phyloP scores from a whole-genome alignment of 1,140 invertebrate species.

The Orchestia grillus region DNA sequence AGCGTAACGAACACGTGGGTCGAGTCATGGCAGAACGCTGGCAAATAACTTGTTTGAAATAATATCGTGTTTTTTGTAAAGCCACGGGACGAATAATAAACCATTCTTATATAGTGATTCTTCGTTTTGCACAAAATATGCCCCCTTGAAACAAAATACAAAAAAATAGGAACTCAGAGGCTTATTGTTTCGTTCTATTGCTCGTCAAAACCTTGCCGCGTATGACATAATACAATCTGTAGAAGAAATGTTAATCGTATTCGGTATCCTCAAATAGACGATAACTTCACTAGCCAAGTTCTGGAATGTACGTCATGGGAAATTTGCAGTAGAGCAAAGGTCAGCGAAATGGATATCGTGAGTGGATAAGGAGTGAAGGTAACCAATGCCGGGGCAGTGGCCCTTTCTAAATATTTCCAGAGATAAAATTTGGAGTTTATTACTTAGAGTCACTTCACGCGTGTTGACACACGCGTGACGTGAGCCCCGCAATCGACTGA shows the following conservation, averaged over 20 bases:
- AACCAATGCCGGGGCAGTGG: not conserved
- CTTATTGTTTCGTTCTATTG: not conserved
- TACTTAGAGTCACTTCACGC: not conserved
- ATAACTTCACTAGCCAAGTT: not conserved
- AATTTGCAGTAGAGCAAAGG: not conserved
- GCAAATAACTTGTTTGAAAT: too few relatives aligned
- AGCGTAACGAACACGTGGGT: too few relatives aligned
- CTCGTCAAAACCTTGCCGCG: not conserved
- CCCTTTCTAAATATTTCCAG: not conserved
- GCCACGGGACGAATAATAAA: too few relatives aligned
- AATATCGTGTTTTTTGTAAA: too few relatives aligned
- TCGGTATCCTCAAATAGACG: not conserved
- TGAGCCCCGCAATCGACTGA: not conserved
- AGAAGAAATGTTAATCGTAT: not conserved
- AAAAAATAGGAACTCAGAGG: not conserved
- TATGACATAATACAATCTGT: not conserved
- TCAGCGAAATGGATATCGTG: not conserved
- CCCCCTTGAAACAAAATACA: not conserved
- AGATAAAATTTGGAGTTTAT: not conserved
- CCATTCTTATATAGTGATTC: not conserved
- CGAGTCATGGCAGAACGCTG: too few relatives aligned
- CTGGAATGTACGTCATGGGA: not conserved
- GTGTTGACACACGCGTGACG: not conserved
- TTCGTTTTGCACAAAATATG: not conserved
- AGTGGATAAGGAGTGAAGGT: slow-evolving; percentile 4